Evolutionary conservation across 2,797 vertebrate genomes (phyloP), one percentile per base, ranked within the genome.

Genomic region (Acanthurus tractus): DNA sequence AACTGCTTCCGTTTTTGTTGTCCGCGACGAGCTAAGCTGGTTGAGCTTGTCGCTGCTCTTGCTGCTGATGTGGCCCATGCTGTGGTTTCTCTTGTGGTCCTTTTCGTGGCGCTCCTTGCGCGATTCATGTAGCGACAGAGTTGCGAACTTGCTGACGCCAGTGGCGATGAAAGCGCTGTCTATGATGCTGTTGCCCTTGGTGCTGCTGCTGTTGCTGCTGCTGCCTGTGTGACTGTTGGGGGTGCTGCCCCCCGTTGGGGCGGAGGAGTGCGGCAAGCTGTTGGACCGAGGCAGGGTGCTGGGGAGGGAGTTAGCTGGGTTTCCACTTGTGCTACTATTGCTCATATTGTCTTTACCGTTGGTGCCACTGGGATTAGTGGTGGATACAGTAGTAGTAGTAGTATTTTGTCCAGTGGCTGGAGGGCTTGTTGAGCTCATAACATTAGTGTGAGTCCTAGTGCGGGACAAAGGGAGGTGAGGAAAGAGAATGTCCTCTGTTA

Each of bases 11-110:
- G 96, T 95, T 93, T 96, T 98, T 74, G 95, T 95, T 88, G 96
- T 97, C 78, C 91, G 86, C 2, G 89, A 84, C 0, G 86, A 88
- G 81, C 97, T 95, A 50, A 98, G 96, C 89, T 98, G 96, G 93
- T 97, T 98, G 94, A 99, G 97, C 94, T 97, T 99, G 95, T 99
- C 98, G 82, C 97, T 98, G 95, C 98, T 99, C 95, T 99, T 99
- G 96, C 97, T 99, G 92, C 96, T 96, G 92, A 99, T 97, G 96
- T 99, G 97, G 73, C 98, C 97, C 97, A 99, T 97, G 95, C 98
- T 99, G 93, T 99, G 97, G 92, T 99, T 99, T 66, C 98, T 92
- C 93, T 99, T 99, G 95, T 99, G 98, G 87, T 99, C 98, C 92
- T 98, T 99, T 80, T 99, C 98, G 4, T 98, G 97, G 73, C 97